phyloP scores from a whole-genome alignment of 2,113 vertebrate genomes.

The Chascanopsetta lugubris region DNA sequence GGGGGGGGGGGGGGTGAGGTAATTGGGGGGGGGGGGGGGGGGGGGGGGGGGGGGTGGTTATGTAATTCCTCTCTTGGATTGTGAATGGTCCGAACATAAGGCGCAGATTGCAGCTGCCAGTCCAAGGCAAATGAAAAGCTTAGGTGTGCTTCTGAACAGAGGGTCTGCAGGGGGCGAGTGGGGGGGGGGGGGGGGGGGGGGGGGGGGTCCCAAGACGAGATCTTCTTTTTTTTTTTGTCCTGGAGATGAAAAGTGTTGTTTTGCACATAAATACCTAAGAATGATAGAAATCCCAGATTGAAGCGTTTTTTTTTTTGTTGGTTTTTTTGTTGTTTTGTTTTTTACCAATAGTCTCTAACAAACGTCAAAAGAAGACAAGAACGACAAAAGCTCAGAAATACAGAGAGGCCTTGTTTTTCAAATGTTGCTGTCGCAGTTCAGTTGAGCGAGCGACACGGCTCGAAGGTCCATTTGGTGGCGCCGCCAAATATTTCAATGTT shows the following conservation, averaged over 20 bases:
- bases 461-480: constrained; percentile 96
- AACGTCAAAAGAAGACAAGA: constrained; percentile 78
- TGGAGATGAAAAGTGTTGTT: constrained; percentile 73
- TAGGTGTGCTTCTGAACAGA: constrained; percentile 67
- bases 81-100: constrained; percentile 70
- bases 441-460: constrained; percentile 94
- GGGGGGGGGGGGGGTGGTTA: constrained; percentile 24
- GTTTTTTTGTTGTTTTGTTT: too few species aligned
- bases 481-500: constrained; percentile 95
- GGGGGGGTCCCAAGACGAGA: constrained; percentile 58
- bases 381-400: constrained; percentile 78
- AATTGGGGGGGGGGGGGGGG: constrained; percentile 35
- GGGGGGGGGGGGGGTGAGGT: constrained; percentile 36
- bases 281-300: constrained; percentile 79
- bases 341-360: constrained; percentile 70
- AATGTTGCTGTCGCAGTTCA: constrained; percentile 71
- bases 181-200: constrained; percentile 14
- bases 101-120: constrained; percentile 68
- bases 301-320: too few species aligned
- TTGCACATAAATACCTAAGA: constrained; percentile 79
- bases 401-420: constrained; percentile 51
- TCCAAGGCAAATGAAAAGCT: constrained; percentile 66
- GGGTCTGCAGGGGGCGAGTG: constrained; percentile 39
- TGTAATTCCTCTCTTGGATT: constrained; percentile 69
- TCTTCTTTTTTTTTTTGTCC: constrained; percentile 42